phyloP scores from a whole-genome alignment of 2,113 vertebrate species.

The Odocoileus virginianus region DNA sequence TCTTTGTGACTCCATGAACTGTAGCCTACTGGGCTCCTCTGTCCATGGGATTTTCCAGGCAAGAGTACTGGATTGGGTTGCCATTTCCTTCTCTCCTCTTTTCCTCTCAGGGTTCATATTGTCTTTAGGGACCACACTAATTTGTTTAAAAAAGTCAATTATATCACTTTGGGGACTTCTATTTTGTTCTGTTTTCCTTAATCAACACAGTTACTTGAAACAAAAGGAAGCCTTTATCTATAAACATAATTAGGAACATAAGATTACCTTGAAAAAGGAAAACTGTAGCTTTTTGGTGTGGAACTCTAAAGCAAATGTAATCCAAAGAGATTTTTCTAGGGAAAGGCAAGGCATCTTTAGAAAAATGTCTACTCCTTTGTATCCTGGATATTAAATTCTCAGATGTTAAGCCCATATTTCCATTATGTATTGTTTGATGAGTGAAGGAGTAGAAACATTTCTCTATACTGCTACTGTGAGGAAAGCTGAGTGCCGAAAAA shows the following conservation, averaged over 20 bases:
- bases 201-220: not conserved
- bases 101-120: not conserved
- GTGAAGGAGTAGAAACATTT: not conserved
- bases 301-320: not conserved
- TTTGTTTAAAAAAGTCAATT: not conserved
- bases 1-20: no score
- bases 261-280: not conserved
- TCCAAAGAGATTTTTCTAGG: not conserved
- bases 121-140: not conserved
- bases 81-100: not conserved
- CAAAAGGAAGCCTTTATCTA: not conserved
- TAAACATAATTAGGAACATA: not conserved
- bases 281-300: not conserved
- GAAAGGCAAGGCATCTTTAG: not conserved
- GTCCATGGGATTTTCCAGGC: no score
- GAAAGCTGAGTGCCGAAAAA: no score
- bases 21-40: no score
- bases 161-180: not conserved
- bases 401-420: not conserved
- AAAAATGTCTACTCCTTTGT: not conserved
- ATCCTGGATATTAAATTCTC: not conserved
- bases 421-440: not conserved
- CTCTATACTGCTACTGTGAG: no score
- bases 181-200: constrained; percentile 11
- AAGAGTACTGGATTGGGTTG: no score